These are phyloP conservation scores for Saxicola maurus DNA, from an alignment of 2,797 vertebrate species.

Conservation along the genomic window DNA sequence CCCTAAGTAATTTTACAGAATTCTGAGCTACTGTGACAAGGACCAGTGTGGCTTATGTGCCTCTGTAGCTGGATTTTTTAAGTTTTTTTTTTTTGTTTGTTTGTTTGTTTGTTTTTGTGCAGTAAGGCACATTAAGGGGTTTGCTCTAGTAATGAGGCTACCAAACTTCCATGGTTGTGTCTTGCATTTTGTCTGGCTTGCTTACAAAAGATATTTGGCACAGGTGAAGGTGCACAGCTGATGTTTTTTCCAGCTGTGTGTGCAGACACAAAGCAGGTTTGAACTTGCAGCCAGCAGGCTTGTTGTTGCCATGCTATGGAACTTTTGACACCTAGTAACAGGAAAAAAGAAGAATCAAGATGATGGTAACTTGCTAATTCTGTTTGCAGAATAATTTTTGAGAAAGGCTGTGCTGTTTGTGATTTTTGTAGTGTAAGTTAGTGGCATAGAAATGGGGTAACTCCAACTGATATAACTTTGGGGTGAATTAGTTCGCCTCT, in stretches of 20 bases:
- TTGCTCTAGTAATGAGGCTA: not conserved
- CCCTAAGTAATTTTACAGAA: not conserved
- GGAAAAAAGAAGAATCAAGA: not conserved
- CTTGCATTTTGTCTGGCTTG: not conserved
- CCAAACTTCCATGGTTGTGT: accelerated
- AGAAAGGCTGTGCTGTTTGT: not conserved
- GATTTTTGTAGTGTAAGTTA: not conserved
- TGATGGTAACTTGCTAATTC: not conserved
- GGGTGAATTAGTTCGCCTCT: not conserved
- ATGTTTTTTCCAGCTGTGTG: not conserved
- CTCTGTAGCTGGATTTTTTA: accelerated
- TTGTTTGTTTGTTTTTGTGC: not conserved
- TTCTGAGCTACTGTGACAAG: not conserved
- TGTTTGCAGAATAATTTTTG: not conserved
- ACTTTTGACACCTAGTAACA: not conserved
- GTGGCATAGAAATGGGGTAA: not conserved
- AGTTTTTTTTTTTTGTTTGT: not conserved
- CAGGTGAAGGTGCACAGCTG: not conserved
- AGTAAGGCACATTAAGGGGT: not conserved
- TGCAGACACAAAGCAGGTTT: not conserved
- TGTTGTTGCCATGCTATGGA: not conserved
- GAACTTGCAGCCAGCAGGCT: not conserved
- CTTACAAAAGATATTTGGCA: not conserved
- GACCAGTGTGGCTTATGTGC: not conserved
- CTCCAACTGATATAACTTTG: accelerated